Evolutionary conservation across 2,888 invertebrate species (phyloP).

Genomic region (Tipula unca): DNA sequence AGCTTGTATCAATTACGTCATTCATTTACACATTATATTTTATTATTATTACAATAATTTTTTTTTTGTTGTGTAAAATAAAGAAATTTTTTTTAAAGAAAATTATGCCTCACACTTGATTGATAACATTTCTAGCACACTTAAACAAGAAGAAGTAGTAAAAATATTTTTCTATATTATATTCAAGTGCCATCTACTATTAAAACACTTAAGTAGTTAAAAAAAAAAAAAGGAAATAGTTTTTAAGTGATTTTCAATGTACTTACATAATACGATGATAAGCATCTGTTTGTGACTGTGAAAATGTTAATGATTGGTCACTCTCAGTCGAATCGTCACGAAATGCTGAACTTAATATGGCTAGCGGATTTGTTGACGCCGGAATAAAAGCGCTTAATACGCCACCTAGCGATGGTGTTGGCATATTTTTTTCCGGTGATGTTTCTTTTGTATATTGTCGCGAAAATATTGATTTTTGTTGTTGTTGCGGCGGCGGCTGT

Average conservation of each 20-base stretch:
- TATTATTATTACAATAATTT: background rate
- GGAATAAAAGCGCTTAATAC: constrained; percentile 17
- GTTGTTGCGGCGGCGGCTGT: background rate
- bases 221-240: background rate
- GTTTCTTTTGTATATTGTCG: constrained; percentile 29
- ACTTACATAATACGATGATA: constrained; percentile 43
- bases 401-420: constrained; percentile 36
- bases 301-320: constrained; percentile 42
- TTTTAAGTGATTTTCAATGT: background rate
- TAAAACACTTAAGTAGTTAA: background rate
- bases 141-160: background rate
- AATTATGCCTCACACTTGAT: background rate
- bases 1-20: background rate
- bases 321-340: constrained; percentile 44
- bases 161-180: background rate
- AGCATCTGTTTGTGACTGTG: constrained; percentile 40
- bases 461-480: constrained; percentile 24
- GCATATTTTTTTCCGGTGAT: constrained; percentile 35
- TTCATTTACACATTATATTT: background rate
- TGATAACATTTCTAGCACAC: background rate
- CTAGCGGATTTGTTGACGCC: constrained; percentile 14
- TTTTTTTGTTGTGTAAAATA: background rate
- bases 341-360: constrained; percentile 32
- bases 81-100: background rate
- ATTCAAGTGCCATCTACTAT: constrained; percentile 3